These are phyloP conservation scores for Hyperoplus immaculatus DNA, from an alignment of 2,797 vertebrate species.

Conservation along the genomic window DNA sequence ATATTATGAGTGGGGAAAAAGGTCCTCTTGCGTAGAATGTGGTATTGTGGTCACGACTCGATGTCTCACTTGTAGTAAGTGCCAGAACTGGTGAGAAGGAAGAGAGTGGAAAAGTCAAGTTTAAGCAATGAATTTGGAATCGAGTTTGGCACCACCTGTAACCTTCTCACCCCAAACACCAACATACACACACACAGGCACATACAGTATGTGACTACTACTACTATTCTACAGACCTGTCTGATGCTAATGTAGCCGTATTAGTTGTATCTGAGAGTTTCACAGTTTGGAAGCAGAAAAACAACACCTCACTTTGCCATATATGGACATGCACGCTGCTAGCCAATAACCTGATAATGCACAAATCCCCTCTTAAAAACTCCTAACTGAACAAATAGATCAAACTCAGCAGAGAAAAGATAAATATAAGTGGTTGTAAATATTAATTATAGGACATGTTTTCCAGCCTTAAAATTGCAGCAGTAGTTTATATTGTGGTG, in stretches of 20 bases:
- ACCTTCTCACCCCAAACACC: constrained; percentile 65
- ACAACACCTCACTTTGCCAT: no score
- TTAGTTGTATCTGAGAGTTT: background rate
- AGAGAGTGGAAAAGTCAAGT: constrained; percentile 65
- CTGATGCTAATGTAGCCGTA: background rate
- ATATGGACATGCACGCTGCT: background rate
- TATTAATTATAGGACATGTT: background rate
- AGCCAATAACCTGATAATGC: background rate
- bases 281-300: no score
- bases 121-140: constrained; percentile 42
- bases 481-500: background rate
- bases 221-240: no score
- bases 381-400: background rate
- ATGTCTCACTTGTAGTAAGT: constrained; percentile 59
- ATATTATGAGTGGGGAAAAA: constrained; percentile 80
- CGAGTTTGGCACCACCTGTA: constrained; percentile 64
- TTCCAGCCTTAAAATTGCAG: background rate
- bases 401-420: background rate
- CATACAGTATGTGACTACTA: background rate
- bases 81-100: constrained; percentile 53
- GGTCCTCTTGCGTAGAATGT: constrained; percentile 74
- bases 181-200: constrained; percentile 1
- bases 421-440: background rate
- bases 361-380: background rate
- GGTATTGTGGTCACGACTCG: constrained; percentile 75